Evolutionary conservation across 2,888 invertebrate genomes (phyloP).

Genomic region (Epinotia brunnichana): DNA sequence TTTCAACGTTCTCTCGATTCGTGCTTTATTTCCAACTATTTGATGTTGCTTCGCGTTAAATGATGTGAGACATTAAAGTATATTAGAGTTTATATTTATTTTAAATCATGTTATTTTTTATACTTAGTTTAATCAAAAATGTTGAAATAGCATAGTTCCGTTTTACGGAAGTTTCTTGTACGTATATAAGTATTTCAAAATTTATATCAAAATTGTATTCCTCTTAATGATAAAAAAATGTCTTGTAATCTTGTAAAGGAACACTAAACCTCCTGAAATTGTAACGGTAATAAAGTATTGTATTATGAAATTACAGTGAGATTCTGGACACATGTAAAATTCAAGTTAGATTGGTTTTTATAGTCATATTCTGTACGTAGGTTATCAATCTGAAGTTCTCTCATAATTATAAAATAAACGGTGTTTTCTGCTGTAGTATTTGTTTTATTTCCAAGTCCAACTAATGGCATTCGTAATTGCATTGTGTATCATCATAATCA

Average conservation of each 20-base stretch:
- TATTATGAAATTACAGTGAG: conserved; percentile 68
- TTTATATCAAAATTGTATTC: conserved; percentile 75
- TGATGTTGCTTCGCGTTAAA: conserved; percentile 81
- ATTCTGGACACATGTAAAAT: conserved; percentile 75
- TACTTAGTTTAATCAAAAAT: conserved; percentile 77
- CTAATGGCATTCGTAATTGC: neutral
- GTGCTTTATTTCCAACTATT: conserved; percentile 77
- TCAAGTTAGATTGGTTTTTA: conserved; percentile 82
- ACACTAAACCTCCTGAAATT: conserved; percentile 65
- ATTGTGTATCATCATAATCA: neutral
- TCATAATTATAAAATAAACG: conserved; percentile 85
- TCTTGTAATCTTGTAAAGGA: conserved; percentile 79
- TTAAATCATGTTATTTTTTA: conserved; percentile 75
- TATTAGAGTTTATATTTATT: conserved; percentile 73
- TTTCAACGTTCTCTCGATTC: conserved; percentile 64
- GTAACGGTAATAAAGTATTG: conserved; percentile 59
- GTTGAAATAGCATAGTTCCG: conserved; percentile 78
- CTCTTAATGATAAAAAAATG: conserved; percentile 68
- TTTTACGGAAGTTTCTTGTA: conserved; percentile 73
- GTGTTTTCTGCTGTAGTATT: conserved; percentile 83
- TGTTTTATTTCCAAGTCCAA: conserved; percentile 52
- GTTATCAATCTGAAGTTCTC: conserved; percentile 85
- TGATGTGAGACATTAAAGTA: conserved; percentile 76
- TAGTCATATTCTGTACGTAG: conserved; percentile 84
- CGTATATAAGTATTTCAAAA: conserved; percentile 70